Evolutionary conservation across 2,797 vertebrate species (phyloP), one percentile per base, ranked within the genome.

Genomic region (Hippocampus kuda): DNA sequence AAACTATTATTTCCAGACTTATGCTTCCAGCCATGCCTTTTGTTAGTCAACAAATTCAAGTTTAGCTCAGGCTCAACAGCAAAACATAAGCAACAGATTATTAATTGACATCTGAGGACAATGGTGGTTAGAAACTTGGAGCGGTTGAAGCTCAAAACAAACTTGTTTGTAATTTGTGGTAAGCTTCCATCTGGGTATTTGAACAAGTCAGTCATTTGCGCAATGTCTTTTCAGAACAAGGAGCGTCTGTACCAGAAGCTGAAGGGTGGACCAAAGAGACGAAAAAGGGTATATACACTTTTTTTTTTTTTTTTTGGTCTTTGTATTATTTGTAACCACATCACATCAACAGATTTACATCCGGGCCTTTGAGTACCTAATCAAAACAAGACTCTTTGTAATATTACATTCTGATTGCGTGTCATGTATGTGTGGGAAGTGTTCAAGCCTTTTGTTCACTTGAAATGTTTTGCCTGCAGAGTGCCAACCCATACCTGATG

Each of bases 241-340:
- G 95, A 92, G 75, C 90, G 94, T 84, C 89, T 98, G 83, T 94
- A 94, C 83, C 94, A 95, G 81, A 98, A 98, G 88, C 90, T 96
- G 85, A 95, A 90, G 80, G 92, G 91, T 71, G 93, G 92, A 87
- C 90, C 93, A 26, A 95, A 93, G 76, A 94, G 94, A 85, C 94
- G 91, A 88, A 96, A 93, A 88, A 93, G 96, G 94, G 97, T 98
- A 65, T 76, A 73, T 38, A 56, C 12, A 56, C 42, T 69, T 72
- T 44, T 42, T 72, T 70, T 77, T 76, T 69, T 12, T n/a, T n/a
- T 65, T 49, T 49, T 1, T 18, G 11, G 46, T 24, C 72, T 30
- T 64, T 76, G 30, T 72, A 48, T 53, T 53, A 53, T 53, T 53
- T 53, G 20, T 51, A 51, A 51, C 6, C 49, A 78, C 80, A 83